These are phyloP conservation scores for Chamaedrilus cognettii DNA, from an alignment of 2,888 invertebrate species.

Conservation along the genomic window DNA sequence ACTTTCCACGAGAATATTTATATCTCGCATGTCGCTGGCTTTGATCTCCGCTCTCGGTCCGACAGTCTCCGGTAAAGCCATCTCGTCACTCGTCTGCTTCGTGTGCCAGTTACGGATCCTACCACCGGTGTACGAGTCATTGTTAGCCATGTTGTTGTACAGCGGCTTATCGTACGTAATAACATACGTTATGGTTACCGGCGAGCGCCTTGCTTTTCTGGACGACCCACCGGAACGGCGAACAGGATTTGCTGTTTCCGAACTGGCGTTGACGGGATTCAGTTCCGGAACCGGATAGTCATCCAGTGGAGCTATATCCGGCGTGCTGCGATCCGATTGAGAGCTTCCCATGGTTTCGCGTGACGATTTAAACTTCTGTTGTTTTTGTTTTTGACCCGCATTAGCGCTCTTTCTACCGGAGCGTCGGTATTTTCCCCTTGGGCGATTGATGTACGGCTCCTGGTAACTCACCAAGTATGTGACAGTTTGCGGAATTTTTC, in stretches of 20 bases:
- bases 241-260: too few species aligned
- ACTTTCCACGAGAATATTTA: not conserved
- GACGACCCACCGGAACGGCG: not conserved
- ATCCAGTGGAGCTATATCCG: too few species aligned
- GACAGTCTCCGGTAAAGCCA: not conserved
- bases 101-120: not conserved
- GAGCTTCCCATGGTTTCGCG: too few species aligned
- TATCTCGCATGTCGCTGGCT: not conserved
- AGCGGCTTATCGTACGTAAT: not conserved
- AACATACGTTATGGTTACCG: slow-evolving; percentile 1
- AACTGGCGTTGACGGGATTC: too few species aligned
- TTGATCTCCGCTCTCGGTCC: not conserved
- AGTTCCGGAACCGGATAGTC: too few species aligned
- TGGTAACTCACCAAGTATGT: not conserved
- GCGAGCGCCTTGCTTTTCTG: not conserved
- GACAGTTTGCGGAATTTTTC: not conserved
- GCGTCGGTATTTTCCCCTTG: not conserved
- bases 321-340: too few species aligned
- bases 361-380: too few species aligned
- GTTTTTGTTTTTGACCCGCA: too few species aligned
- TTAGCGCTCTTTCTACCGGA: too few species aligned
- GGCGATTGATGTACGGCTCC: not conserved
- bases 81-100: not conserved
- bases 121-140: not conserved
- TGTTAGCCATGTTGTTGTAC: not conserved